Evolutionary conservation across 2,797 vertebrate species (phyloP), one percentile per base, ranked within the genome.

Genomic region (Cirrhinus mrigala): DNA sequence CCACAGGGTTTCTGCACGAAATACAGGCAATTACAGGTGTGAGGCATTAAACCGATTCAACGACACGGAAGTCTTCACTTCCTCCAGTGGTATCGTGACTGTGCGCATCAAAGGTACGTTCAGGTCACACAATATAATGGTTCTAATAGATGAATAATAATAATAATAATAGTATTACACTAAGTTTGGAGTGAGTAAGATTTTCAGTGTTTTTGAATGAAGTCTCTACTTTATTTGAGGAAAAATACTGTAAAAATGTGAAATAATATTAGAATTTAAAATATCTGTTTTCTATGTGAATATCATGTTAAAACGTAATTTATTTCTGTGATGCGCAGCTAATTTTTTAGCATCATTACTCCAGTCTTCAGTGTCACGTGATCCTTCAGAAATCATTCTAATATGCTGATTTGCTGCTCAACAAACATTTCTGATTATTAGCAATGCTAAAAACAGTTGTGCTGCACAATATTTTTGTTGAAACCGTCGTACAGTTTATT

Each of bases 1-100:
- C 69, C 44, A 62, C 73, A 92, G 91, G 33, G 81, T 89, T 18
- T 90, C 89, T 1, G 78, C 71, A 14, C 4, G 79, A 29, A 77
- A 94, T 89, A 91, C 90, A 1, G 94, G 94, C 20, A 27, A 3
- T 9, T 95, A 96, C 82, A 44, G 0, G 29, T 95, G 95, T 73
- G 2, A 87, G 0, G 93, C 93, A 4, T 76, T 81, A 74, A 94
- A 95, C 82, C 1, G 6, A 7, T 87, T 90, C 81, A 93, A 93
- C 33, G 2, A 79, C 4, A 92, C 90, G 0, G 0, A 0, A 0
- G 1, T 64, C 75, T 94, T 52, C 86, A 85, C 0, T 15, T 6
- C 85, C 78, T 89, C 20, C 24, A 92, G 88, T 71, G 12, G 74
- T 8, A 62, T 50, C 12, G 79, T 89, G 20, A 0, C 16, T 6